A percentile compares a stretch with the other conserved stretches of the same genome.
phyloP scores from a whole-genome alignment of 2,113 vertebrate genomes.

The Strix aluco region DNA sequence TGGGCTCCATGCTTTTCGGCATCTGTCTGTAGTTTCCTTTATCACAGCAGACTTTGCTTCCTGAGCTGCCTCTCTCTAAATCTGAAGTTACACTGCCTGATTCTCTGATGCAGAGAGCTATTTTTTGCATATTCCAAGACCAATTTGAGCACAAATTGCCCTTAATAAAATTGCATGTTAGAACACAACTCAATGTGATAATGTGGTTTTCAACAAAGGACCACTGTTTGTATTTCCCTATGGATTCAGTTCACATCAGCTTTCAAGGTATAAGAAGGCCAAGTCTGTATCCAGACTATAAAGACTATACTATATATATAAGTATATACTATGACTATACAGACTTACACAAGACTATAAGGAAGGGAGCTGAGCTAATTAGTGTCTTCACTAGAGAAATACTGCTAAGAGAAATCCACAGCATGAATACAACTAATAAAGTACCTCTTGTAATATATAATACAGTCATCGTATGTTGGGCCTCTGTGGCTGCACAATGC shows the following conservation, averaged over 20 bases:
- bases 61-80: not conserved
- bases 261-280: not conserved
- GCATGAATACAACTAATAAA: not conserved
- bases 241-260: not conserved
- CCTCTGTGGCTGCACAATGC: not conserved
- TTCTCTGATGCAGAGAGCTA: not conserved
- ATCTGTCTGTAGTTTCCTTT: not conserved
- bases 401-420: not conserved
- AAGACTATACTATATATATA: not conserved
- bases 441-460: not conserved
- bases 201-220: not conserved
- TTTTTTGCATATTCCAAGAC: not conserved
- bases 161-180: not conserved
- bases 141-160: not conserved
- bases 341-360: not conserved
- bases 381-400: not conserved
- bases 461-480: not conserved
- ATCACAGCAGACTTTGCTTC: not conserved
- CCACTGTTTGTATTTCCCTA: not conserved
- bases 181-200: not conserved
- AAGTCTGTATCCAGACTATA: not conserved
- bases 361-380: not conserved
- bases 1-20: rapidly evolving
- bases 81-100: not conserved
- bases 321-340: not conserved